These are phyloP conservation scores for Pelagia noctiluca DNA, from an alignment of 30 jellyfish, hydroid and myxozoan genomes.

Conservation along the genomic window DNA sequence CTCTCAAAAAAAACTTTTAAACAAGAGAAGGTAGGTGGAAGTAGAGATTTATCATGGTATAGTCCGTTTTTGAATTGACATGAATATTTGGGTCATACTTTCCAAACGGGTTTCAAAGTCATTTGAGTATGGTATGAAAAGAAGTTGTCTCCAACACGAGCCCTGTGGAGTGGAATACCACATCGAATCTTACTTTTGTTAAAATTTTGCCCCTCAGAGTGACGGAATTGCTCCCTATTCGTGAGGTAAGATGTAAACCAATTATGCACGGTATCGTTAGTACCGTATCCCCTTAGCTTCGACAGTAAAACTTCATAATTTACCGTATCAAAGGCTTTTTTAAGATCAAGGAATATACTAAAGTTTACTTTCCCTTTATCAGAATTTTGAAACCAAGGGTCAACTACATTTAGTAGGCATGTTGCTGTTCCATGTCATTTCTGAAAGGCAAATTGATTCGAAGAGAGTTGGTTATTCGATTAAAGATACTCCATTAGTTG, in stretches of 20 bases:
- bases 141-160: too few species aligned
- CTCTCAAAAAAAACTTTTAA: too few species aligned
- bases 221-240: conserved; percentile 3
- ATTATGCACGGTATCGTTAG: neutral
- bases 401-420: neutral
- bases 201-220: neutral
- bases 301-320: neutral
- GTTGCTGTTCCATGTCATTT: neutral
- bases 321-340: conserved; percentile 1
- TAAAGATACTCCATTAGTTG: neutral
- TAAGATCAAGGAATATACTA: neutral
- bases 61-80: too few species aligned
- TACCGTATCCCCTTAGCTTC: neutral
- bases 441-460: neutral
- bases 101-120: too few species aligned
- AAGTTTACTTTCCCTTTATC: neutral
- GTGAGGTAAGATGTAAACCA: neutral
- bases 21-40: too few species aligned
- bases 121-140: too few species aligned
- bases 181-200: too few species aligned
- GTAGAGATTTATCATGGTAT: too few species aligned
- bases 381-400: conserved; percentile 1
- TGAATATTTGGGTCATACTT: too few species aligned
- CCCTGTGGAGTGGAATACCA: too few species aligned
- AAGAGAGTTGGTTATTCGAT: neutral